Conservation (phyloP, 2,888 invertebrate genomes). For the Ochropleura plecta region DNA sequence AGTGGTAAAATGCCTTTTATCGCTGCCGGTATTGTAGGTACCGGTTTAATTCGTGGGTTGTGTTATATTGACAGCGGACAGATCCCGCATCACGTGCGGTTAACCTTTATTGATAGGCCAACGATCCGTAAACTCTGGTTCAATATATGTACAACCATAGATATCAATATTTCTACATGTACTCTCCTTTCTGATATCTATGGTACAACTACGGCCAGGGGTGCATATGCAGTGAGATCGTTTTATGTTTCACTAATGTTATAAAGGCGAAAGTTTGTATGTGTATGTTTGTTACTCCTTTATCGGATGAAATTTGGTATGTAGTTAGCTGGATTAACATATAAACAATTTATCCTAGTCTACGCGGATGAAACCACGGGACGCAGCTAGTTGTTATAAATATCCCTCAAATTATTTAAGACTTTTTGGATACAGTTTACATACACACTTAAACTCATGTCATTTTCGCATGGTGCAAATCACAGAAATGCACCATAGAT, state of each 20-base stretch:
- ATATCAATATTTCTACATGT: too few relatives aligned
- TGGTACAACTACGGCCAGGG: too few relatives aligned
- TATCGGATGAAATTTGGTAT: too few relatives aligned
- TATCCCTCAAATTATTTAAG: neutral
- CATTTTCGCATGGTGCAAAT: neutral
- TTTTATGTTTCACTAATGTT: neutral
- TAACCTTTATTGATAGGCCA: slow-evolving; percentile 17
- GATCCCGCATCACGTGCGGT: neutral
- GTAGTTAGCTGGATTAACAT: too few relatives aligned
- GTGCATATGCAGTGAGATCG: neutral
- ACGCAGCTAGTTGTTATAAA: neutral
- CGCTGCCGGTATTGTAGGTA: too few relatives aligned
- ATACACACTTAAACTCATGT: neutral
- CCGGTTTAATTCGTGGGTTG: neutral
- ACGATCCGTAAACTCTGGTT: neutral
- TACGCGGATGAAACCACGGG: too few relatives aligned
- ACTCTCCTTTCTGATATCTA: too few relatives aligned
- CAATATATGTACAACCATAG: neutral
- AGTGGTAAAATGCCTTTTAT: neutral
- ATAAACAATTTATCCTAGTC: too few relatives aligned
- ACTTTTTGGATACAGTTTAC: neutral
- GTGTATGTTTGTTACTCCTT: too few relatives aligned
- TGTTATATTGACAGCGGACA: neutral
- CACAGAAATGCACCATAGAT: neutral
- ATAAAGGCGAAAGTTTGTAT: too few relatives aligned